Base-by-base conservation (phyloP, 2,888 invertebrate genomes). In the Ferdinandea cuprea region DNA sequence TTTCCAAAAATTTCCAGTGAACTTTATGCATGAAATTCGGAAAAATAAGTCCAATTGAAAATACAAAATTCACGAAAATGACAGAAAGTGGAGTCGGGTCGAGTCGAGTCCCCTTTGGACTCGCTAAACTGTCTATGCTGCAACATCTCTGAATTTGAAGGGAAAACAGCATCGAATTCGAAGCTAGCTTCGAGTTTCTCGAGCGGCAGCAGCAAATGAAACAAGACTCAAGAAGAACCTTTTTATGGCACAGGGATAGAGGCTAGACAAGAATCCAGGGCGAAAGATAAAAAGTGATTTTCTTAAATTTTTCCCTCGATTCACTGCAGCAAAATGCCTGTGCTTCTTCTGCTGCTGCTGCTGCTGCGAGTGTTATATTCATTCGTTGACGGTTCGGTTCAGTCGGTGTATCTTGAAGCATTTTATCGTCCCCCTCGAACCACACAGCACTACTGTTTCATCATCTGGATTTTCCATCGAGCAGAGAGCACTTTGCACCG, bases 401-500 rank as follows among this genome's bases (percentile, higher is more conserved):
- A 63, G 61, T 77, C 66, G 77, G 65, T 73, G 66, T 77, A 81
- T 76, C 52, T 77, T 71, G 52, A 77, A 81, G 77, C 59, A 71
- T 69, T 61, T 81, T 44, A 59, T 61, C 63, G 44, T 58, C 58
- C 58, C 65, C 54, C 61, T 72, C 44, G 40, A 19, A 54, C 48
- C 56, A 56, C 37, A 37, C 61, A 46, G 58, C 74, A 80, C 63
- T 78, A 68, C 50, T 78, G 78, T 72, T 78, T 83, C 78, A 73
- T 83, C 78, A 83, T 83, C 83, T 78, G 68, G 78, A 78, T 78
- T 78, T 73, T 77, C 78, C 72, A 83, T 68, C 78, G 68, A 68
- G 17, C 65, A 69, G 76, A 76, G 65, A 68, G 52, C 81, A 83
- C 72, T 66, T 68, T 77, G 71, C 72, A 74, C 80, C 28, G 59